Conservation (phyloP, 2,113 vertebrate species). For the Peromyscus polionotus region DNA sequence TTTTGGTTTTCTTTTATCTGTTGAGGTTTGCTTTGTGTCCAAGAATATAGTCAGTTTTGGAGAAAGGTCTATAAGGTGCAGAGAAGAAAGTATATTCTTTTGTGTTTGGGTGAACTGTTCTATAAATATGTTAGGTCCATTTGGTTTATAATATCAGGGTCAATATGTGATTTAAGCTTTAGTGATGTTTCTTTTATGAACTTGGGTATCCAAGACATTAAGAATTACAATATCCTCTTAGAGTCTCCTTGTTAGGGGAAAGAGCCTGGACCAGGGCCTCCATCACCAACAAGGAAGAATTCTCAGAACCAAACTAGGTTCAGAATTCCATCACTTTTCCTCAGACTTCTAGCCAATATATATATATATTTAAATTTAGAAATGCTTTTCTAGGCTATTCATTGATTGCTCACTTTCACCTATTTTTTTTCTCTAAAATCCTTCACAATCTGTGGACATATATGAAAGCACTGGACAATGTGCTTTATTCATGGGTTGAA, state of each 20-base stretch:
- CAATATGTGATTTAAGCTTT: neutral
- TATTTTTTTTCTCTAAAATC: neutral
- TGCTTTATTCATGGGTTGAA: neutral
- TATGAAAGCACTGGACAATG: neutral
- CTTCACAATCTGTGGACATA: neutral
- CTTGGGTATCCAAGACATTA: neutral
- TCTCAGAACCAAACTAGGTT: neutral
- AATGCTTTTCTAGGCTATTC: neutral
- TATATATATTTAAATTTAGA: neutral
- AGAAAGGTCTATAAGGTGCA: neutral
- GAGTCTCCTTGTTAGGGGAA: neutral
- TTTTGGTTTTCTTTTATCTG: neutral
- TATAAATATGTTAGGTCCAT: neutral
- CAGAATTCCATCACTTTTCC: neutral
- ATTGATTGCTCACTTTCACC: neutral
- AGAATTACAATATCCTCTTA: neutral
- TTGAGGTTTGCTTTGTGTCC: neutral
- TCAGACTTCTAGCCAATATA: neutral
- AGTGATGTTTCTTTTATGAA: neutral
- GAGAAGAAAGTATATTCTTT: neutral
- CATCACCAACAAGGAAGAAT: fast-evolving
- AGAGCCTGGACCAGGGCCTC: fast-evolving
- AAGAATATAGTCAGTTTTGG: neutral
- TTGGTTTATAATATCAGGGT: neutral
- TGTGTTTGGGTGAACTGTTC: neutral